These are phyloP conservation scores for Ceriagrion tenellum DNA, from an alignment of 2,888 invertebrate genomes.

Conservation along the genomic window DNA sequence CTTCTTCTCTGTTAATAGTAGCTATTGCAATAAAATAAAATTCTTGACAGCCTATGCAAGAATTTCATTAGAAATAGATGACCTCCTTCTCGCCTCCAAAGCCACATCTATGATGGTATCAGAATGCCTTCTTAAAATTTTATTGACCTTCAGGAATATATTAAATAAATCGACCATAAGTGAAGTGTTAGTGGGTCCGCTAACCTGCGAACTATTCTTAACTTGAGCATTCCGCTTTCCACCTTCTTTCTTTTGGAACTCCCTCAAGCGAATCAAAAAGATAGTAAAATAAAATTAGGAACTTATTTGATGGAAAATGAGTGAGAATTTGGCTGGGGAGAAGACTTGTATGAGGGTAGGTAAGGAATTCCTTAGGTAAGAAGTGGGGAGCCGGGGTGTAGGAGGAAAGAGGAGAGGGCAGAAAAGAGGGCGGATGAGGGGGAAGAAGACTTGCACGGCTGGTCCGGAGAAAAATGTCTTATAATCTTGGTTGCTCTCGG, in stretches of 20 bases:
- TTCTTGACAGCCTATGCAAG: too few relatives aligned
- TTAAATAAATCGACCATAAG: neutral
- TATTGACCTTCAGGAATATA: too few relatives aligned
- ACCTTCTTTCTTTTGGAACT: neutral
- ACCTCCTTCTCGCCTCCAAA: too few relatives aligned
- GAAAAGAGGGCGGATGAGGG: neutral
- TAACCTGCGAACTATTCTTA: neutral
- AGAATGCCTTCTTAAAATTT: too few relatives aligned
- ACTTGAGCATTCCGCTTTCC: neutral
- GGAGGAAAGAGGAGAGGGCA: neutral
- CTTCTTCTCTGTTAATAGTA: too few relatives aligned
- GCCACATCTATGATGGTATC: too few relatives aligned
- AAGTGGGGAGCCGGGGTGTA: neutral
- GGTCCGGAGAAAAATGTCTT: conserved; percentile 1
- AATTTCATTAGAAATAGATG: neutral
- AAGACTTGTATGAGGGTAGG: neutral
- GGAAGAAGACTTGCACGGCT: neutral
- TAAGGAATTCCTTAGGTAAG: neutral
- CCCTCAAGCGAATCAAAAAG: neutral
- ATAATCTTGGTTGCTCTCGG: conserved; percentile 12
- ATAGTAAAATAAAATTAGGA: neutral
- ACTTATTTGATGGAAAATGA: neutral
- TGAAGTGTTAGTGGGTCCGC: neutral
- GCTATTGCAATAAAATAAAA: too few relatives aligned
- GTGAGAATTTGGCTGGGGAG: conserved; percentile 2